Evolutionary conservation across 2,113 vertebrate genomes (phyloP), one percentile per base, ranked within the genome.

Genomic region (Tragelaphus imberbis): DNA sequence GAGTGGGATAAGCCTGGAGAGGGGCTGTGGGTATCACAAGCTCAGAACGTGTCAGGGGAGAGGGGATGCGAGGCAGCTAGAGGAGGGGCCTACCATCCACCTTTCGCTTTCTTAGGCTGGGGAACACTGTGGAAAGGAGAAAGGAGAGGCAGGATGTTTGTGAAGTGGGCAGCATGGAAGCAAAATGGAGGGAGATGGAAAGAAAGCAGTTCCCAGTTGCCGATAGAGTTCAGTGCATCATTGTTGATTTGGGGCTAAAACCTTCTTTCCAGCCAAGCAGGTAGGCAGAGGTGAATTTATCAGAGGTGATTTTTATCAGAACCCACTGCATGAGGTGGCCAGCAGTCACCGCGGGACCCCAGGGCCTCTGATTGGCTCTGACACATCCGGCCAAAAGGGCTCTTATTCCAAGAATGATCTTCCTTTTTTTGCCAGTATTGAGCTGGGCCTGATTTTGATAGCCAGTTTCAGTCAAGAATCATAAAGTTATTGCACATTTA

Each of bases 401-500:
- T 98, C 98, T 98, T 98, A 98, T 98, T 98, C 98, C 96, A 97
- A 97, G 98, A 98, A 99, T 82, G 98, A 98, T 98, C 98, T 99
- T 98, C 98, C 97, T 98, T 99, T 99, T 99, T 99, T 92, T 98
- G 98, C 95, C 93, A 98, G 98, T 98, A 99, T 99, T 99, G 99
- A 99, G 98, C 98, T 98, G 97, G 98, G 98, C 95, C 99, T 99
- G 99, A 99, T 99, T 99, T 99, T 99, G 99, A 99, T 99, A 99
- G 98, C 98, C 99, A 99, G 99, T 99, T 99, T 99, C 99, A 99
- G 99, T 99, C 98, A 99, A 99, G 99, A 99, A 99, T 99, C 99
- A 98, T 99, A 98, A 99, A 99, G 99, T 99, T 99, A 99, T 99
- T 99, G 99, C 99, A 98, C 99, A 99, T 99, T 99, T 99, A 99